Evolutionary conservation across 2,113 vertebrate genomes (phyloP), one percentile per base, ranked within the genome.

Genomic region (Alectura lathami): DNA sequence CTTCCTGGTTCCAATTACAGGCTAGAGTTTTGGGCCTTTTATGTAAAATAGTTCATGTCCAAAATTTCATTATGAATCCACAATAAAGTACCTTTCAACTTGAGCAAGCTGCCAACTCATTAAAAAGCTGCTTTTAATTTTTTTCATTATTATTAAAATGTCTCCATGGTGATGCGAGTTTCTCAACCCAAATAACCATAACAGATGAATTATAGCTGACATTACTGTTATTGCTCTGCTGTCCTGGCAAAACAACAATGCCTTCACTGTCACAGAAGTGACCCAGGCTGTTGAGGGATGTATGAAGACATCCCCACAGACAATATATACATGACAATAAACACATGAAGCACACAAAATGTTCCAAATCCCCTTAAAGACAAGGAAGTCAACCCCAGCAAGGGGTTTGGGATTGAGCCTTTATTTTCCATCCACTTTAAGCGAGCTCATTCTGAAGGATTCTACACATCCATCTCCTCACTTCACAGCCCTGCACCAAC

Each of bases 191-290:
- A 96, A 97, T 82, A 95, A 94, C 89, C 94, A 67, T 89, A 93
- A 91, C 83, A 90, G 86, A 93, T 91, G 91, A 96, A 94, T 97
- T 89, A 91, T 93, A 78, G 75, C 88, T 88, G 89, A 95, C 90
- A 82, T 88, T 88, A 94, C 93, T 93, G 77, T 94, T 95, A 91
- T 88, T 93, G 94, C 94, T 95, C 93, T 88, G 93, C 93, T 91
- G 92, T 94, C 91, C 95, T 94, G 88, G 95, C 91, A 96, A 97
- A 96, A 92, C 34, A 97, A 95, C 96, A 96, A 88, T 54, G 95
- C 92, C 88, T 93, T 91, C 91, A 93, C 64, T 91, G 91, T 96
- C 94, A 63, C 27, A 85, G 89, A 91, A 94, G 17, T 17, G 91
- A 93, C 34, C 94, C 94, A 10, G 38, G 54, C 84, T 77, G 36